Conservation (phyloP, 1,140 invertebrate genomes). For the Schlechtendalia chinensis region DNA sequence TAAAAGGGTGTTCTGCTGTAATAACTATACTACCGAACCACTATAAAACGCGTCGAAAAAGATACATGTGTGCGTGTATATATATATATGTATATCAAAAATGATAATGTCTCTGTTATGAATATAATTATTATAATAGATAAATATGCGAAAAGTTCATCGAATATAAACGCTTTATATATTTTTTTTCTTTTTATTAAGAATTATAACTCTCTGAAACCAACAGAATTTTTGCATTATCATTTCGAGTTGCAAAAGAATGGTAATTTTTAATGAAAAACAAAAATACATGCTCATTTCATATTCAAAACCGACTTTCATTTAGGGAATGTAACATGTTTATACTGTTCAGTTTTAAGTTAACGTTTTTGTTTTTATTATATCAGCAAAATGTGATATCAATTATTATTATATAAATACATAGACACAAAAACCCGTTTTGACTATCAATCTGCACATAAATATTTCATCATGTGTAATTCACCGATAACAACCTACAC, state of each 20-base stretch:
- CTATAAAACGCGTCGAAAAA: too few species aligned
- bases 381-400: not conserved
- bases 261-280: constrained; percentile 9
- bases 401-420: too few species aligned
- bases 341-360: constrained; percentile 3
- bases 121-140: too few species aligned
- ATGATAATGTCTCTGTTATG: too few species aligned
- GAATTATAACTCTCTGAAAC: not conserved
- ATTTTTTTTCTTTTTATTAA: not conserved
- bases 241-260: not conserved
- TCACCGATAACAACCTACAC: too few species aligned
- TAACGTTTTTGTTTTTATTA: not conserved
- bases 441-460: too few species aligned
- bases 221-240: not conserved
- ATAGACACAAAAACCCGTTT: too few species aligned
- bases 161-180: not conserved
- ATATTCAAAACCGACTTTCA: constrained; percentile 11
- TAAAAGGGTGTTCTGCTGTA: too few species aligned
- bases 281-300: not conserved
- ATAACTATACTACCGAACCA: too few species aligned
- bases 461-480: too few species aligned
- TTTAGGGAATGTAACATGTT: not conserved
- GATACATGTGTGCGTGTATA: too few species aligned
- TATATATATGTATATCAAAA: too few species aligned
- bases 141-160: not conserved